phyloP scores from a whole-genome alignment of 2,113 vertebrate genomes.

The Gracilinanus agilis region DNA sequence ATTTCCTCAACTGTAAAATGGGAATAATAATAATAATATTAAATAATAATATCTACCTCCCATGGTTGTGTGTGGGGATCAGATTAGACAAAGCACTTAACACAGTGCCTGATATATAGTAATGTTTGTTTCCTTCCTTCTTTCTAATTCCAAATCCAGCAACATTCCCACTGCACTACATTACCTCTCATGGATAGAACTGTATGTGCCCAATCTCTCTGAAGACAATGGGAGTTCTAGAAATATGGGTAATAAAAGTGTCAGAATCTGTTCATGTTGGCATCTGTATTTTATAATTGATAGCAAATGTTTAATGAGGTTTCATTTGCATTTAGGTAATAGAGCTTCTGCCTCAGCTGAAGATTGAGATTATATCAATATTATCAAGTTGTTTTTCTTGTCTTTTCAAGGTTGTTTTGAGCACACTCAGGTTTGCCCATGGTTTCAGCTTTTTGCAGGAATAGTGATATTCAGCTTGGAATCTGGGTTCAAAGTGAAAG shows the following conservation, averaged over 20 bases:
- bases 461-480: not conserved
- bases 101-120: too few species aligned
- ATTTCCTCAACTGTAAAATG: too few species aligned
- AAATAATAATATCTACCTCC: too few species aligned
- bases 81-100: slow-evolving; percentile 37
- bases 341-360: slow-evolving; percentile 55
- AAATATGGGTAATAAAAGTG: slow-evolving; percentile 26
- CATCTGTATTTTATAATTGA: slow-evolving; percentile 58
- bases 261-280: slow-evolving; percentile 63
- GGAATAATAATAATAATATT: too few species aligned
- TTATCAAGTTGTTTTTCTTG: slow-evolving; percentile 52
- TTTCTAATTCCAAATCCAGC: slow-evolving; percentile 39
- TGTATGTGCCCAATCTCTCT: not conserved
- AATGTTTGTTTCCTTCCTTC: slow-evolving; percentile 5
- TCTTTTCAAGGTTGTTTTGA: slow-evolving; percentile 11
- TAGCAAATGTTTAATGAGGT: slow-evolving; percentile 59
- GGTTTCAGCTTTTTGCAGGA: slow-evolving; percentile 37
- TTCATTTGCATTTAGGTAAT: slow-evolving; percentile 57
- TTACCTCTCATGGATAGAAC: not conserved
- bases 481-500: slow-evolving; percentile 12
- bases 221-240: slow-evolving; percentile 10
- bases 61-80: slow-evolving; percentile 51
- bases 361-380: slow-evolving; percentile 18
- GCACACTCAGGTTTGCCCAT: not conserved
- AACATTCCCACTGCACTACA: not conserved